Evolutionary conservation across 1,140 invertebrate species (phyloP), one percentile per base, ranked within the genome.

Genomic region (Leptinotarsa defecta): DNA sequence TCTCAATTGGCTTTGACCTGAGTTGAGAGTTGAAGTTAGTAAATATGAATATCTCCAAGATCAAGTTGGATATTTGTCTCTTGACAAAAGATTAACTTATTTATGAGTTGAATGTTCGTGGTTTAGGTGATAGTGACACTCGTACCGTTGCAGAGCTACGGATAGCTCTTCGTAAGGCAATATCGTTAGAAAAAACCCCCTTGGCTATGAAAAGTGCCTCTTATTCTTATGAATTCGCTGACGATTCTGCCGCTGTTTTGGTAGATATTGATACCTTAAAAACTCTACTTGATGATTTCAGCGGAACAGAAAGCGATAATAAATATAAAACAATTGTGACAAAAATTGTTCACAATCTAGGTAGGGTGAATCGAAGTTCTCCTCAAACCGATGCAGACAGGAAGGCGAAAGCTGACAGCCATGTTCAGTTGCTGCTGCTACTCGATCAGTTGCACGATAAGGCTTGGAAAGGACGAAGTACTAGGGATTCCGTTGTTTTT

Each of bases 241-340:
- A 62, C 1, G 57, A 62, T 20, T 62, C 57, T 20, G 19, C 13
- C 13, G 57, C 57, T 62, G 19, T 62, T n/a, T 62, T 20, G 4
- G 13, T n/a, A n/a, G 19, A 8, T 62, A 62, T 62, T 15, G 17
- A 62, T n/a, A 62, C 19, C 19, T 5, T 62, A 20, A 62, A 62
- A 62, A 62, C 17, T 20, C 57, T 62, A n/a, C 17, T 62, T 62
- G 57, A 62, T 62, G 57, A 62, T 62, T 62, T 62, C 19, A n/a
- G 17, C 8, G 0, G 57, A 20, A 62, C 17, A n/a, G 57, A 20
- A 62, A 62, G 13, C 17, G 13, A 62, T 20, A 62, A 62, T 62
- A 62, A 62, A 62, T 62, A 62, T 62, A 62, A 17, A n/a, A 20
- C 17, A n/a, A 62, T 62, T n/a, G 19, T 11, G 19, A n/a, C 57